Evolutionary conservation across 2,113 vertebrate species (phyloP).

Genomic region (Acanthisitta chloris): DNA sequence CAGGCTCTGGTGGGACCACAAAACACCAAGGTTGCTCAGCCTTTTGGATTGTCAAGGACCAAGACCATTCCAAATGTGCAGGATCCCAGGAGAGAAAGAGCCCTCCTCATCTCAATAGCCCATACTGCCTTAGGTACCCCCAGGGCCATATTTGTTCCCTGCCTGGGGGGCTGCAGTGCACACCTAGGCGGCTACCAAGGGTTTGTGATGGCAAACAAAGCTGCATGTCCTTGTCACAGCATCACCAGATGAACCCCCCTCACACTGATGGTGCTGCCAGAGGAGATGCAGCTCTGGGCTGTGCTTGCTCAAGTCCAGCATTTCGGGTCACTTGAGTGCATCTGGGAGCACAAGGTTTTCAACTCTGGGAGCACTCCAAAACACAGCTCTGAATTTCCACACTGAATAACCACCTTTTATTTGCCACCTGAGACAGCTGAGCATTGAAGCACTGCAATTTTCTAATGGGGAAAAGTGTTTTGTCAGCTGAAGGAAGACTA

Average conservation of each 20-base stretch:
- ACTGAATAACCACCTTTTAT: background rate
- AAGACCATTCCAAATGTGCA: too few relatives aligned
- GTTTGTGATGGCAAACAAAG: background rate
- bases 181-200: background rate
- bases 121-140: background rate
- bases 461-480: background rate
- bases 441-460: background rate
- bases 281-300: background rate
- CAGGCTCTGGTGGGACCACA: background rate
- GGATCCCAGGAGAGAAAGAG: background rate
- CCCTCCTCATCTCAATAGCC: background rate
- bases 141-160: background rate
- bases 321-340: background rate
- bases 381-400: background rate
- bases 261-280: accelerated
- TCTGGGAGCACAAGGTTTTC: background rate
- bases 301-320: background rate
- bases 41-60: background rate
- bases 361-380: background rate
- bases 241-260: background rate
- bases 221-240: background rate
- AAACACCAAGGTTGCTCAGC: background rate
- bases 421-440: background rate
- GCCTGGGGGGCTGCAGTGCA: too few relatives aligned
- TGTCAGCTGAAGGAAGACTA: background rate